A percentile compares a stretch with the other conserved stretches of the same genome.
Evolutionary conservation across 2,888 invertebrate genomes (phyloP).

Genomic region (Cremastobaeus sp.): DNA sequence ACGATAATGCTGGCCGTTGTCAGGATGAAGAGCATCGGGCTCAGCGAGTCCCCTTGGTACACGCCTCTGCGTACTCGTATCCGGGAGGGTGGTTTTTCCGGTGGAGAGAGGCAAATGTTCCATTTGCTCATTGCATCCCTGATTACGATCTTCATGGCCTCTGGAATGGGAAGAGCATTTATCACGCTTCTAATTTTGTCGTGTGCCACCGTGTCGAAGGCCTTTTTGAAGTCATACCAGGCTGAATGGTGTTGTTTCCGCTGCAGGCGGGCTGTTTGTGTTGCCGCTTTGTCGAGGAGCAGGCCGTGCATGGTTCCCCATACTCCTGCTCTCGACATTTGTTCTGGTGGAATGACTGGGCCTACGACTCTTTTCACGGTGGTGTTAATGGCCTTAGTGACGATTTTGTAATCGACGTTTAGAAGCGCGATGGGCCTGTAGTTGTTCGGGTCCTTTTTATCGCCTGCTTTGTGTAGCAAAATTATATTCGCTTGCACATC

Average conservation of each 20-base stretch:
- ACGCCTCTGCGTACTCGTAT: conserved; percentile 9
- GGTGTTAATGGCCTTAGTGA: too few relatives aligned
- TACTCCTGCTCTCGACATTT: not conserved
- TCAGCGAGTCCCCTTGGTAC: conserved; percentile 12
- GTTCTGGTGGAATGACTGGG: too few relatives aligned
- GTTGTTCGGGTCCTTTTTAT: too few relatives aligned
- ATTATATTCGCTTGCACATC: too few relatives aligned
- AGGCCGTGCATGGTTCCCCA: conserved; percentile 16
- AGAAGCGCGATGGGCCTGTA: too few relatives aligned
- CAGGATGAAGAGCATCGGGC: conserved; percentile 12
- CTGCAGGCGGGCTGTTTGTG: not conserved
- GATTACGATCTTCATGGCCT: not conserved
- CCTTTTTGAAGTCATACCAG: conserved; percentile 8
- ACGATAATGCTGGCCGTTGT: not conserved
- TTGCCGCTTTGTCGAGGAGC: conserved; percentile 1
- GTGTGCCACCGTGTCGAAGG: conserved; percentile 3
- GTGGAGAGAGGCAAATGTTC: not conserved
- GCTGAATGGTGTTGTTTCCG: not conserved
- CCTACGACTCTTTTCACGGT: too few relatives aligned
- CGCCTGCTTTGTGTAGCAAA: too few relatives aligned
- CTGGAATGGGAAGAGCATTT: not conserved
- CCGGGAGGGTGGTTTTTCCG: not conserved
- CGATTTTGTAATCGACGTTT: too few relatives aligned
- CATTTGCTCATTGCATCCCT: not conserved
- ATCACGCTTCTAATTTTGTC: not conserved